Base-by-base conservation (phyloP, 2,113 vertebrate species). In the Struthio camelus region DNA sequence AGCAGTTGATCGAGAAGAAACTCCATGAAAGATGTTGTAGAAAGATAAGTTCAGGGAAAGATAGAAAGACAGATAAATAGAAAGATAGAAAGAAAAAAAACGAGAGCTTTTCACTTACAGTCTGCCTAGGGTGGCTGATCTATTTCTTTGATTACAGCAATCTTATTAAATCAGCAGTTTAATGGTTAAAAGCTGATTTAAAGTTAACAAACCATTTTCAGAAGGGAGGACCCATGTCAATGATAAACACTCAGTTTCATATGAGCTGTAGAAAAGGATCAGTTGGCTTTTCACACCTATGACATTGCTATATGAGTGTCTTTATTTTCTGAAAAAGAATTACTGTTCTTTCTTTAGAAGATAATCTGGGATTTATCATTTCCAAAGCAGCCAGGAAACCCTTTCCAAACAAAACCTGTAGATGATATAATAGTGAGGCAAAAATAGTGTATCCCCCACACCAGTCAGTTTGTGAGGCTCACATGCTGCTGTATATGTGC, bases 31-130 rank as follows among this genome's bases (percentile, higher is more conserved):
- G 42, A 51, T 72, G 7, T 3, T n/a, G 84, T 25, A 81, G 27
- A 91, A 96, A 96, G 79, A 20, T 27, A 76, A 76, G n/a, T 87
- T 89, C 11, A 79, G 71, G 61, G 25, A 46, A 86, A 71, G 56
- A 17, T 32, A 76, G 32, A 76, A 17, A n/a, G 54, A 70, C 12
- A 25, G 23, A 15, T n/a, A 78, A 36, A 69, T 32, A 91, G 42
- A 50, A 71, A 77, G 13, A 20, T 32, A 67, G 48, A n/a, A 38
- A 89, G 70, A 66, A 84, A 62, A 34, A 77, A 71, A 84, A 79
- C 61, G 25, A 53, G 86, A 70, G n/a, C 27, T 67, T 90, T 67
- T 54, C 46, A 71, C 20, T 82, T 54, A 40, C 56, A 86, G 56
- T 20, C 42, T 50, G n/a, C 56, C 62, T 61, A 86, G 51, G 36